Base-by-base conservation (phyloP, 2,113 vertebrate species). In the Serinus canaria region DNA sequence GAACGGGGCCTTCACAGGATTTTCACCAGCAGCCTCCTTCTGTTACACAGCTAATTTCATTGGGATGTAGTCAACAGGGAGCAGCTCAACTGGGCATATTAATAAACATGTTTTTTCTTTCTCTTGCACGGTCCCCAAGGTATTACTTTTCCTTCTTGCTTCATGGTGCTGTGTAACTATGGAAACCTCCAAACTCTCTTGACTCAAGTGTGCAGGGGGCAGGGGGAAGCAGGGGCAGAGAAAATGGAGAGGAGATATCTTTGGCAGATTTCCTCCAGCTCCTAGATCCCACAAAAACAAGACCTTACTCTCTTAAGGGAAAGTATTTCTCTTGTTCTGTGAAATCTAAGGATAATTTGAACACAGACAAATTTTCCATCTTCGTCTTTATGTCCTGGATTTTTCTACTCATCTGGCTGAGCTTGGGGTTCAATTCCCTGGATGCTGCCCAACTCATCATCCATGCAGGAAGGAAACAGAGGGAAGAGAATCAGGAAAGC, bases 171-270 rank as follows among this genome's bases (percentile, higher is more conserved):
- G 41, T 67, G 76, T 97, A 97, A 81, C 84, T 95, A 85, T 90
- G 81, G 94, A 96, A 97, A 97, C 86, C 49, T 94, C 44, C 68
- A 84, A 96, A 95, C 87, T 63, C 59, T 74, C 77, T 94, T 95
- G 68, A 15, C 78, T 52, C n/a, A 92, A 66, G 25, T 72, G 44
- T 60, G 43, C 37, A 86, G 73, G 14, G 39, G 15, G 30, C 14
- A 20, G 25, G 15, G 55, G 18, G n/a, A 68, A 39, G 31, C 43
- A 62, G 15, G 37, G 44, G 13, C 31, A 85, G 52, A 81, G 46
- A 77, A 92, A 86, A 84, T 27, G 15, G 28, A 80, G 43, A 62
- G 43, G 41, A 79, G 20, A 28, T 56, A 23, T 10, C 35, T 66
- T 60, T 37, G 33, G 22, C 44, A 90, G 50, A 59, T 63, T 77